A percentile compares a stretch with the other conserved stretches of the same genome.
phyloP scores from a whole-genome alignment of 1,140 invertebrate genomes.

The Ectropis grisescens region DNA sequence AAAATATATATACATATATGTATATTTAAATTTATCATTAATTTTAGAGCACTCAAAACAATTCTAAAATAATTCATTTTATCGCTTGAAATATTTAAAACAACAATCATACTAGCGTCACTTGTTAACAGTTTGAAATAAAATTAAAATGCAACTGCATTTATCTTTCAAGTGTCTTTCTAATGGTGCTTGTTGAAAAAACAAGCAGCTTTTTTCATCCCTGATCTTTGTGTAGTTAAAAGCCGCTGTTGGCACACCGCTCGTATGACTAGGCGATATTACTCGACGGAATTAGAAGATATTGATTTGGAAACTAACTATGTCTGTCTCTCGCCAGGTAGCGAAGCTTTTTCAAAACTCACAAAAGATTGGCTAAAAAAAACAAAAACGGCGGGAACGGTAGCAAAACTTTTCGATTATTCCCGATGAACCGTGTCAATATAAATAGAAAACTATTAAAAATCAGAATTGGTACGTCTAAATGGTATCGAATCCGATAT shows the following conservation, averaged over 20 bases:
- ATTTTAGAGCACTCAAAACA: no score
- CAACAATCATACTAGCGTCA: no score
- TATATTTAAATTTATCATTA: no score
- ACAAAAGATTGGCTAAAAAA: slow-evolving; percentile 30
- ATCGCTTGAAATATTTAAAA: no score
- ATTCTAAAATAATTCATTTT: no score
- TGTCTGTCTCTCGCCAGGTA: slow-evolving; percentile 44
- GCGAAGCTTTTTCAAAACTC: slow-evolving; percentile 28
- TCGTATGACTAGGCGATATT: slow-evolving; percentile 56
- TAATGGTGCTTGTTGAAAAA: slow-evolving; percentile 56
- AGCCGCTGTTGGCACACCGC: slow-evolving; percentile 41
- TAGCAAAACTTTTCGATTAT: slow-evolving; percentile 55
- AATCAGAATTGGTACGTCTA: no score
- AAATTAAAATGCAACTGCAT: slow-evolving; percentile 25
- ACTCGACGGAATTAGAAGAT: slow-evolving; percentile 42
- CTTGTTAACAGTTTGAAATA: no score
- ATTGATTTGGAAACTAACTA: slow-evolving; percentile 57
- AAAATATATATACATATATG: no score
- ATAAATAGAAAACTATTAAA: slow-evolving; percentile 61
- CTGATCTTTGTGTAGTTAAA: slow-evolving; percentile 31
- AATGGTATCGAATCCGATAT: slow-evolving; percentile 23
- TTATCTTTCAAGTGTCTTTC: slow-evolving; percentile 57
- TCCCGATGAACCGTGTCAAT: slow-evolving; percentile 43
- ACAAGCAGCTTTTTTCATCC: slow-evolving; percentile 33
- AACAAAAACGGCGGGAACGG: slow-evolving; percentile 34